A percentile compares a stretch with the other conserved stretches of the same genome.
Evolutionary conservation across 2,113 vertebrate genomes (phyloP).

Genomic region (Eurystomus gularis): DNA sequence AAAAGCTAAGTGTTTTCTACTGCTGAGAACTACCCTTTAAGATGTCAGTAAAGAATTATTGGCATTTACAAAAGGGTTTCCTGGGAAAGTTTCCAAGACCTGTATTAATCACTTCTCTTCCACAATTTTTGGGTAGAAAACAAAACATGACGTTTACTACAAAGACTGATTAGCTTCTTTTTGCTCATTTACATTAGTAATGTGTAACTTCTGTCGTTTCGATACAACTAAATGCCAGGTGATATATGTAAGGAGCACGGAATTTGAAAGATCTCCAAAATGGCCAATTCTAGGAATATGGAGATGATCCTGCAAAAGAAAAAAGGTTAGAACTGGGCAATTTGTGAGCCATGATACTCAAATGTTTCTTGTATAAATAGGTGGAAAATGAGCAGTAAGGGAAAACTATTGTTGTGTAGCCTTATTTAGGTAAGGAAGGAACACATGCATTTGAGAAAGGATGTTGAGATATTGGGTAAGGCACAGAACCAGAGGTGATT

Average conservation of each 20-base stretch:
- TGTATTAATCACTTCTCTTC: background rate
- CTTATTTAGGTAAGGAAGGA: background rate
- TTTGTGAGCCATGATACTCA: background rate
- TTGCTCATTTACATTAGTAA: background rate
- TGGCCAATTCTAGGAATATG: background rate
- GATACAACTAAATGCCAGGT: background rate
- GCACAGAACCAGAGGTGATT: constrained; percentile 6
- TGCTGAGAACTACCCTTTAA: background rate
- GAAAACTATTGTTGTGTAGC: background rate
- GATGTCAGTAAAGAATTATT: background rate
- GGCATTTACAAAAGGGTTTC: background rate
- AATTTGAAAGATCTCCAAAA: background rate
- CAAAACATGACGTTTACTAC: background rate
- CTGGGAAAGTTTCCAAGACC: background rate
- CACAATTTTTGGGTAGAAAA: background rate
- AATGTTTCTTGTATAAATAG: background rate
- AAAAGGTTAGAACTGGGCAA: background rate
- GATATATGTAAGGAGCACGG: background rate
- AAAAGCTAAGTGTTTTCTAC: background rate
- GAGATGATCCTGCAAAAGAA: background rate
- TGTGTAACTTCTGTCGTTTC: background rate
- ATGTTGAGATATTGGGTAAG: background rate
- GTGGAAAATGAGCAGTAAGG: background rate
- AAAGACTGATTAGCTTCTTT: background rate
- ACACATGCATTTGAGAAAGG: background rate